phyloP scores from a whole-genome alignment of 2,888 invertebrate species.

The Sturmia bella region DNA sequence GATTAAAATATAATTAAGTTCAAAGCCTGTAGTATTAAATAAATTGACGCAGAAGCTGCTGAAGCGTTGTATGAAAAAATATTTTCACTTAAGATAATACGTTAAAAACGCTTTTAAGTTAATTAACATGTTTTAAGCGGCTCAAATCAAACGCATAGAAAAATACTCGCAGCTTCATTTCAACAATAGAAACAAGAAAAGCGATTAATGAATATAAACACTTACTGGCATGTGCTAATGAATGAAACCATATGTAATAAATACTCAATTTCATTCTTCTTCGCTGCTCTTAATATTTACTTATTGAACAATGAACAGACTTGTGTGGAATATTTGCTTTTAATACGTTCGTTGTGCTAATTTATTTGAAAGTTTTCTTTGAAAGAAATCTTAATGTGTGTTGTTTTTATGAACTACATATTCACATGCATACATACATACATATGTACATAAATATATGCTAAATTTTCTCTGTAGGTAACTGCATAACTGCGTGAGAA shows the following conservation, averaged over 20 bases:
- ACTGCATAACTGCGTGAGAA: not conserved
- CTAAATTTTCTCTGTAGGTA: too few species aligned
- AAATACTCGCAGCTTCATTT: constrained; percentile 19
- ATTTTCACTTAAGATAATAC: constrained; percentile 38
- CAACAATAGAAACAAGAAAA: constrained; percentile 3
- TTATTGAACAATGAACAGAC: not conserved
- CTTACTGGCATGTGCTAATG: constrained; percentile 11
- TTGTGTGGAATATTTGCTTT: constrained; percentile 7
- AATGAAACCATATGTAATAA: constrained; percentile 13
- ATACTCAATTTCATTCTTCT: constrained; percentile 17
- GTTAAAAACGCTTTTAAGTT: constrained; percentile 39
- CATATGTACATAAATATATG: not conserved
- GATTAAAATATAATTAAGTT: constrained; percentile 40
- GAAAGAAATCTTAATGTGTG: constrained; percentile 10
- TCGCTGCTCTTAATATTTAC: not conserved
- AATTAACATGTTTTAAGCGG: constrained; percentile 55
- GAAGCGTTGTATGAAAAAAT: not conserved
- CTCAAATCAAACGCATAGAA: constrained; percentile 34
- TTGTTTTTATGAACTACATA: not conserved
- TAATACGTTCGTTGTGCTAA: not conserved
- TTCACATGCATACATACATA: not conserved
- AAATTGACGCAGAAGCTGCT: constrained; percentile 5
- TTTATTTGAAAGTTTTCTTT: not conserved
- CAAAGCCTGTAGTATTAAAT: constrained; percentile 25
- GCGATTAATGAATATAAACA: constrained; percentile 8